Conservation (phyloP, 30 jellyfish, hydroid and myxozoan species). For the Euphysa ruthae region DNA sequence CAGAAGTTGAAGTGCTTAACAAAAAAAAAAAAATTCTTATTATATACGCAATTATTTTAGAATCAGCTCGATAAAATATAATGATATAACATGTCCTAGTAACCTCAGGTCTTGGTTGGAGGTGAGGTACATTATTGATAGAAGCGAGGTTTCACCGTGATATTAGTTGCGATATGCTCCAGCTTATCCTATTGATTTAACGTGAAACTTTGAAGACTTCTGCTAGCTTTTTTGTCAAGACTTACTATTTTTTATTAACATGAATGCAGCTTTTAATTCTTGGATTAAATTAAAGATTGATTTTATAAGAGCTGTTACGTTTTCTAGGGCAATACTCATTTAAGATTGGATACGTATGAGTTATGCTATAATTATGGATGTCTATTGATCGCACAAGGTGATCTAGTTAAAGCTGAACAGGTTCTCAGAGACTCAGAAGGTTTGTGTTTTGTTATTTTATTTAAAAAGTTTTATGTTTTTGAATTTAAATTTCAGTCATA, state of each 20-base stretch:
- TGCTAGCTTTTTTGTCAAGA: too few species aligned
- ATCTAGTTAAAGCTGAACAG: constrained; percentile 55
- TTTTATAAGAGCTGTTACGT: not conserved
- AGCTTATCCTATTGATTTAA: too few species aligned
- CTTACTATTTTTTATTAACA: not conserved
- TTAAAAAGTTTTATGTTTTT: not conserved
- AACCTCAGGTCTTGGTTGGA: too few species aligned
- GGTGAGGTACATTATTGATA: too few species aligned
- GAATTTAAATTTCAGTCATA: not conserved
- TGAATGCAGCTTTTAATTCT: not conserved
- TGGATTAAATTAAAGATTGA: not conserved
- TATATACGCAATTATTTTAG: too few species aligned
- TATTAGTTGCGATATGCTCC: too few species aligned
- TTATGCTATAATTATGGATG: constrained; percentile 90
- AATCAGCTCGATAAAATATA: too few species aligned
- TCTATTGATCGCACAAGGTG: constrained; percentile 70
- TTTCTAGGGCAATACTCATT: constrained; percentile 52
- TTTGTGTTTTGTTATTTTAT: constrained; percentile 5
- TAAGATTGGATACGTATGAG: constrained; percentile 77
- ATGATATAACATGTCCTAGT: too few species aligned
- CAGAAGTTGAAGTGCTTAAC: too few species aligned
- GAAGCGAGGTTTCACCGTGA: too few species aligned
- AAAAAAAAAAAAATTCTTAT: too few species aligned
- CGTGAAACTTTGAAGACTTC: too few species aligned
- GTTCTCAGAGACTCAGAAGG: constrained; percentile 83